phyloP scores from a whole-genome alignment of 2,113 vertebrate species.

The Tringa solitaria region DNA sequence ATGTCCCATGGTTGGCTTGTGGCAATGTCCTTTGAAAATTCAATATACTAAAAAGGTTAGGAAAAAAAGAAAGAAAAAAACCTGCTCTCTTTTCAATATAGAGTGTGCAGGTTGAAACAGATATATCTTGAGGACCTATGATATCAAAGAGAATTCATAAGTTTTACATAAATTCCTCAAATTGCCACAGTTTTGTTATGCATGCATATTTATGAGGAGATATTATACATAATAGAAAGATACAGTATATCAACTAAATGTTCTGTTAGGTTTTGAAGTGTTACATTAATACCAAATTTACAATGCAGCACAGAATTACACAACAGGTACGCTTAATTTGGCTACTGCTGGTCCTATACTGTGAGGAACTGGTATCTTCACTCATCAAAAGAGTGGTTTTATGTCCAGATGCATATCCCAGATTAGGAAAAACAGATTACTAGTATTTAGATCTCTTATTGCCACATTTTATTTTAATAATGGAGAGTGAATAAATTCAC shows the following conservation, averaged over 20 bases:
- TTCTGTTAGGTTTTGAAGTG: slow-evolving; percentile 48
- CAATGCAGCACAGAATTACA: not conserved
- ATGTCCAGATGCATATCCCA: not conserved
- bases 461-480: not conserved
- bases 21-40: not conserved
- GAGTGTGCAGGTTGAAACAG: not conserved
- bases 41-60: not conserved
- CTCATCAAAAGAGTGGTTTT: not conserved
- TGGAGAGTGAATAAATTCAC: not conserved
- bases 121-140: not conserved
- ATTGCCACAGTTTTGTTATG: slow-evolving; percentile 38
- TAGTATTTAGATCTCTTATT: not conserved
- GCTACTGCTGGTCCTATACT: not conserved
- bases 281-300: not conserved
- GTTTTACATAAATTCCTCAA: slow-evolving; percentile 59
- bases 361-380: not conserved
- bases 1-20: not conserved
- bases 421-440: not conserved
- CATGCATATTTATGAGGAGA: slow-evolving; percentile 46
- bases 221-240: slow-evolving; percentile 42
- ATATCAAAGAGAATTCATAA: slow-evolving; percentile 46
- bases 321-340: not conserved
- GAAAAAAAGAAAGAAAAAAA: not conserved
- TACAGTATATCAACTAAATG: slow-evolving; percentile 30
- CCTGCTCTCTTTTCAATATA: not conserved